A percentile compares a stretch with the other conserved stretches of the same genome.
These are phyloP conservation scores for Rhagophthalmus giganteus DNA, from an alignment of 2,888 invertebrate genomes.

Conservation along the genomic window DNA sequence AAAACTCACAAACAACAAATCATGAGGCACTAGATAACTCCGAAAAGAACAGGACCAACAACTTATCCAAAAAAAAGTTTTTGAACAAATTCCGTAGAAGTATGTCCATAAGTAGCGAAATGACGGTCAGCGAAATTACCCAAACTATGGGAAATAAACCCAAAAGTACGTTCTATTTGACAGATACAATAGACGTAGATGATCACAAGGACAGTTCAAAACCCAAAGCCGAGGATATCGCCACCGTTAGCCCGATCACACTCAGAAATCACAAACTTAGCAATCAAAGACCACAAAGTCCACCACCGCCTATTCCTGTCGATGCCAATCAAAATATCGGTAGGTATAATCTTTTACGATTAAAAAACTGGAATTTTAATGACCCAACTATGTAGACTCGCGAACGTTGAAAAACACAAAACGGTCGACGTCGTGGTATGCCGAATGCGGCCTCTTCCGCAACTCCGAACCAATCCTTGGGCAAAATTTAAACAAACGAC, in stretches of 20 bases:
- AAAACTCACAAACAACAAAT: constrained; percentile 25
- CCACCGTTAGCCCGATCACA: constrained; percentile 48
- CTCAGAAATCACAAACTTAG: constrained; percentile 36
- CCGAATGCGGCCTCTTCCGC: constrained; percentile 66
- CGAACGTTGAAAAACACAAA: constrained; percentile 23
- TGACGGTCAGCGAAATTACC: constrained; percentile 59
- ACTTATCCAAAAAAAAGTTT: constrained; percentile 41
- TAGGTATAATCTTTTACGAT: constrained; percentile 10
- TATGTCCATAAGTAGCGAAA: constrained; percentile 61
- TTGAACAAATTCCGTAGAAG: constrained; percentile 65
- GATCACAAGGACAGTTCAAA: constrained; percentile 48
- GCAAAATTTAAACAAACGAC: constrained; percentile 27
- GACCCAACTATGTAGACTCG: constrained; percentile 1
- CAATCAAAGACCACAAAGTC: constrained; percentile 45
- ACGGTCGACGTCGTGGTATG: constrained; percentile 69
- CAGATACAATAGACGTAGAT: constrained; percentile 68
- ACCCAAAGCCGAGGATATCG: constrained; percentile 33
- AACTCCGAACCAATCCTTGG: constrained; percentile 31
- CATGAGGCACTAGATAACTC: constrained; percentile 10
- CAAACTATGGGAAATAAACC: constrained; percentile 51
- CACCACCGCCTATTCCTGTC: constrained; percentile 51
- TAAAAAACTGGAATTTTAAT: neutral
- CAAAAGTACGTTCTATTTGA: constrained; percentile 73
- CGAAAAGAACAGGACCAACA: constrained; percentile 29
- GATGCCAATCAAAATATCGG: constrained; percentile 32